phyloP scores from a whole-genome alignment of 2,113 vertebrate genomes.

The Oryzias celebensis region DNA sequence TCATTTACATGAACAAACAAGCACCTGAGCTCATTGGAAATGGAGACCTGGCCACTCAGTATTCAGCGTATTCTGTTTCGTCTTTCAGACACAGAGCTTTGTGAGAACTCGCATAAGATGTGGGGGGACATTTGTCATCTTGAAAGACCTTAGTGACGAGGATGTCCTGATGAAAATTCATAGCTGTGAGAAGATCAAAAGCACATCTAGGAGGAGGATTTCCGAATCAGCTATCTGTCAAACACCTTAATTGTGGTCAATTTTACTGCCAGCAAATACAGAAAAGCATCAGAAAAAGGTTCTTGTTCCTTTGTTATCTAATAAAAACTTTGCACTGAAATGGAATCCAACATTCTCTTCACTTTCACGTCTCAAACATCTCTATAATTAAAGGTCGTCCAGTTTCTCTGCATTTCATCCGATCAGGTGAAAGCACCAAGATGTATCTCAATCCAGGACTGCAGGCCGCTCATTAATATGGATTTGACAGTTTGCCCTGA shows the following conservation, averaged over 20 bases:
- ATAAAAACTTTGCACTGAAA: too few relatives aligned
- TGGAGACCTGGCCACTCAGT: slow-evolving; percentile 35
- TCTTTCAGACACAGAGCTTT: slow-evolving; percentile 37
- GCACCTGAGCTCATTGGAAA: slow-evolving; percentile 62
- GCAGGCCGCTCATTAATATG: slow-evolving; percentile 58
- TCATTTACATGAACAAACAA: slow-evolving; percentile 65
- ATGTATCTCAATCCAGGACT: slow-evolving; percentile 45
- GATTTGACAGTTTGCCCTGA: slow-evolving; percentile 38
- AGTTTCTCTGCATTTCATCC: slow-evolving; percentile 26
- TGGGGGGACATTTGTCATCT: neutral
- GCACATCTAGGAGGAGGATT: neutral
- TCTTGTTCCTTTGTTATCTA: too few relatives aligned
- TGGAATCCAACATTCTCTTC: too few relatives aligned
- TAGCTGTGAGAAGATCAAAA: neutral
- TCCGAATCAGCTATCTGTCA: too few relatives aligned
- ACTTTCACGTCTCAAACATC: slow-evolving; percentile 15
- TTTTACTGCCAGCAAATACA: too few relatives aligned
- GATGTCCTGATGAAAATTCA: neutral
- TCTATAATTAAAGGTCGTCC: slow-evolving; percentile 41
- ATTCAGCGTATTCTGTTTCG: slow-evolving; percentile 25
- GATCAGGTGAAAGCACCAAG: slow-evolving; percentile 26
- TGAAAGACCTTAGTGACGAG: neutral
- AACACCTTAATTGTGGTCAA: too few relatives aligned
- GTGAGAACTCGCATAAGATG: slow-evolving; percentile 3
- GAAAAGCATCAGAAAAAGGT: too few relatives aligned